phyloP scores from a whole-genome alignment of 2,888 invertebrate genomes.

The Diaphora mendica region DNA sequence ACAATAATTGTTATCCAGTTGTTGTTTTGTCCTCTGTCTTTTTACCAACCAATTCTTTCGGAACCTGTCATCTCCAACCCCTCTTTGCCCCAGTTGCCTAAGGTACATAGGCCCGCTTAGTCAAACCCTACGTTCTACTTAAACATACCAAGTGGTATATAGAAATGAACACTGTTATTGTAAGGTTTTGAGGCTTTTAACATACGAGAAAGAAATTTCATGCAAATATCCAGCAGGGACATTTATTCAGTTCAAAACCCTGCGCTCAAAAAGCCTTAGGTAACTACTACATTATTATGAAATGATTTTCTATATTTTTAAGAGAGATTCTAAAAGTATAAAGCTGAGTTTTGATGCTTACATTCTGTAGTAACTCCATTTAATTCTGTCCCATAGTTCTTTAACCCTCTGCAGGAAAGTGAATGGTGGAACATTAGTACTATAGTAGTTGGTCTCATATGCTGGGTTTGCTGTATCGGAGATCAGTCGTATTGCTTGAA shows the following conservation, averaged over 20 bases:
- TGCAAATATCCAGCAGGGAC: too few relatives aligned
- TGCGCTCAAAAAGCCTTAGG: too few relatives aligned
- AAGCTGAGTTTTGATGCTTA: constrained; percentile 26
- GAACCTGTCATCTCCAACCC: background rate
- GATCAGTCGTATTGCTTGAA: constrained; percentile 55
- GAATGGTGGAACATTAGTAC: constrained; percentile 51
- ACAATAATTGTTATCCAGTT: background rate
- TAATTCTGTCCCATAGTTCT: constrained; percentile 52
- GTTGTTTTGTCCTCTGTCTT: background rate
- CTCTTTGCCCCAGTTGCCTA: background rate
- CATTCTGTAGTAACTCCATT: constrained; percentile 50
- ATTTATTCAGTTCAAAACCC: too few relatives aligned
- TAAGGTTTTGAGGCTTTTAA: background rate
- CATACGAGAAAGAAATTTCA: background rate
- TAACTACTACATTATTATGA: too few relatives aligned
- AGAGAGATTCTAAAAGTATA: background rate
- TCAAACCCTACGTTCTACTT: too few relatives aligned
- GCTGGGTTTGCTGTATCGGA: constrained; percentile 61
- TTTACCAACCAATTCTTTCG: background rate
- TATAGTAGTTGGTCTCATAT: constrained; percentile 53
- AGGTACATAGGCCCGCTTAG: too few relatives aligned
- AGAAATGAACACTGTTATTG: background rate
- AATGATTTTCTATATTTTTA: too few relatives aligned
- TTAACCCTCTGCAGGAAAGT: constrained; percentile 50
- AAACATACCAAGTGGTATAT: background rate